Conservation (phyloP, 2,113 vertebrate species). For the Numenius arquata region DNA sequence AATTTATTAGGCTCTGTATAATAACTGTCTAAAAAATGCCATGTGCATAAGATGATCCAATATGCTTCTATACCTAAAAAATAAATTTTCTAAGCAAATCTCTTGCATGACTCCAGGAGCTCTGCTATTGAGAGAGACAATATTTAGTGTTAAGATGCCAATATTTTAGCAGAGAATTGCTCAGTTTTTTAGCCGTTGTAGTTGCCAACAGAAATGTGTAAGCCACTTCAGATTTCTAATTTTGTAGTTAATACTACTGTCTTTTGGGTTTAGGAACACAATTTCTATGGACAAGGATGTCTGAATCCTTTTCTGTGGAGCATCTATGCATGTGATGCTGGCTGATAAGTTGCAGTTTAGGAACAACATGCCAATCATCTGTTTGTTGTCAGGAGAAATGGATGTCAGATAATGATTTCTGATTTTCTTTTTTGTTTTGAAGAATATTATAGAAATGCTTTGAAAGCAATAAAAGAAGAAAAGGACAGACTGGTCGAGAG, state of each 20-base stretch:
- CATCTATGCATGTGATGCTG: neutral
- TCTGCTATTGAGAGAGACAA: neutral
- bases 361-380: neutral
- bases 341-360: neutral
- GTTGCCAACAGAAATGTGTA: neutral
- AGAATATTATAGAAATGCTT: conserved; percentile 71
- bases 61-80: neutral
- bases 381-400: neutral
- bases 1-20: neutral
- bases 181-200: neutral
- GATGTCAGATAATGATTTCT: neutral
- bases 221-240: neutral
- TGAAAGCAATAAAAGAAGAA: conserved; percentile 65
- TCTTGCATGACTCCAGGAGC: neutral
- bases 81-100: neutral
- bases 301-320: neutral
- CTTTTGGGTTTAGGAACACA: neutral
- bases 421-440: neutral
- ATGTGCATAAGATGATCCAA: neutral
- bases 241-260: neutral
- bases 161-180: neutral
- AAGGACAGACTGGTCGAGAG: conserved; percentile 60
- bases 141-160: neutral
- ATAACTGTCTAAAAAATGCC: neutral
- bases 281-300: neutral